Percentiles rank a stretch among this genome's conserved stretches.
Evolutionary conservation across 1,140 invertebrate genomes (phyloP).

Genomic region (Megathymus violae): DNA sequence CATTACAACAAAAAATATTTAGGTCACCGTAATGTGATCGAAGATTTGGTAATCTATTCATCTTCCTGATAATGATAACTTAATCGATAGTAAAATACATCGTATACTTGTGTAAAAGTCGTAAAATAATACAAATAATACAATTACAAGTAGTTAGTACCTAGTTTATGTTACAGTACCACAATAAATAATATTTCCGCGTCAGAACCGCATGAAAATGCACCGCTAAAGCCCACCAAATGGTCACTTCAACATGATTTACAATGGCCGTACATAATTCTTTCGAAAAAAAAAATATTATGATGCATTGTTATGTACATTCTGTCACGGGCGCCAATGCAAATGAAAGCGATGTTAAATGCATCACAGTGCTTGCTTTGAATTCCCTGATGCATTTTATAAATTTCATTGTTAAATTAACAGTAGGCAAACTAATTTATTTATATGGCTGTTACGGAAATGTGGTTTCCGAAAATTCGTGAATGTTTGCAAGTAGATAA

Average conservation of each 20-base stretch:
- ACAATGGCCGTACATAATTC: constrained; percentile 50
- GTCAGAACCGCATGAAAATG: constrained; percentile 52
- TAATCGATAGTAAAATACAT: no score
- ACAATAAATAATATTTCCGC: constrained; percentile 53
- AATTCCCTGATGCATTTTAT: constrained; percentile 47
- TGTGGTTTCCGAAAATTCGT: constrained; percentile 9
- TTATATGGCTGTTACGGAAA: neutral
- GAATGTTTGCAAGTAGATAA: no score
- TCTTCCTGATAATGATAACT: no score
- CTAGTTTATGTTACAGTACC: constrained; percentile 18
- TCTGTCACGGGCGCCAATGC: constrained; percentile 50
- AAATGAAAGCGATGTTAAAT: constrained; percentile 62
- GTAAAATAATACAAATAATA: no score
- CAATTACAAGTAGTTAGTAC: no score
- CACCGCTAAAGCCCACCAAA: constrained; percentile 48
- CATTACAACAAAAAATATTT: no score
- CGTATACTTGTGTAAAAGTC: no score
- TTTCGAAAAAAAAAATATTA: constrained; percentile 50
- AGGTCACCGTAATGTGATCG: no score
- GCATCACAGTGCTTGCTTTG: constrained; percentile 45
- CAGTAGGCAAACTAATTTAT: constrained; percentile 10
- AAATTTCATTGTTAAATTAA: constrained; percentile 50
- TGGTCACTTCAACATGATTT: constrained; percentile 70
- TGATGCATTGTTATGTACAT: constrained; percentile 54
- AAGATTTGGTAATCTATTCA: no score